Conservation (phyloP, 2,113 vertebrate genomes). For the Hyperopisus bebe region DNA sequence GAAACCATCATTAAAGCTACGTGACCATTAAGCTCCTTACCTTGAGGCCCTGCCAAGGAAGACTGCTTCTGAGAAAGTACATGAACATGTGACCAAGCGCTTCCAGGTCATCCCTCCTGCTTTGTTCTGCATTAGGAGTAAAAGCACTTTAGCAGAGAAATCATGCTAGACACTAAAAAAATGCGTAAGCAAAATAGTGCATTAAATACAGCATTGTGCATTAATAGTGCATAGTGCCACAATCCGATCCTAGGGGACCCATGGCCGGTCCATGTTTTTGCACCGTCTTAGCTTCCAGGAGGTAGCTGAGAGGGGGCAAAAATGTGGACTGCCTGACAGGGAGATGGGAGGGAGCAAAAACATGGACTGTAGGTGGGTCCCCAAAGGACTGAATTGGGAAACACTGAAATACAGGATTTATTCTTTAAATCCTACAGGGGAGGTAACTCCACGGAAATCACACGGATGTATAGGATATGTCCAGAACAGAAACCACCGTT, state of each 20-base stretch:
- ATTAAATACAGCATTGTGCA: background rate
- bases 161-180: background rate
- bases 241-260: background rate
- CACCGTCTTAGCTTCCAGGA: background rate
- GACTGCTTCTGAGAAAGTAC: conserved; percentile 94
- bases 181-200: background rate
- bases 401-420: background rate
- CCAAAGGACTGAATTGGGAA: background rate
- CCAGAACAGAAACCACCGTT: too few species aligned
- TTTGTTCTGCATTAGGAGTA: conserved; percentile 75
- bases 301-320: background rate
- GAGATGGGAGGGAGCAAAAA: background rate
- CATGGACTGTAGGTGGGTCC: background rate
- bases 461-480: background rate
- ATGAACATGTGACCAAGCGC: conserved; percentile 97
- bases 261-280: background rate
- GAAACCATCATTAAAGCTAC: background rate
- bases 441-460: background rate
- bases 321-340: background rate
- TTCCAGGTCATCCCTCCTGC: conserved; percentile 91
- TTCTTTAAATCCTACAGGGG: background rate
- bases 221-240: too few species aligned
- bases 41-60: conserved; percentile 97
- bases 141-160: conserved; percentile 16
- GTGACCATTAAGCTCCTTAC: conserved; percentile 48